Percentiles rank a stretch among this genome's conserved stretches.
Conservation (phyloP, 2,797 vertebrate species). For the Myotis findleyi region DNA sequence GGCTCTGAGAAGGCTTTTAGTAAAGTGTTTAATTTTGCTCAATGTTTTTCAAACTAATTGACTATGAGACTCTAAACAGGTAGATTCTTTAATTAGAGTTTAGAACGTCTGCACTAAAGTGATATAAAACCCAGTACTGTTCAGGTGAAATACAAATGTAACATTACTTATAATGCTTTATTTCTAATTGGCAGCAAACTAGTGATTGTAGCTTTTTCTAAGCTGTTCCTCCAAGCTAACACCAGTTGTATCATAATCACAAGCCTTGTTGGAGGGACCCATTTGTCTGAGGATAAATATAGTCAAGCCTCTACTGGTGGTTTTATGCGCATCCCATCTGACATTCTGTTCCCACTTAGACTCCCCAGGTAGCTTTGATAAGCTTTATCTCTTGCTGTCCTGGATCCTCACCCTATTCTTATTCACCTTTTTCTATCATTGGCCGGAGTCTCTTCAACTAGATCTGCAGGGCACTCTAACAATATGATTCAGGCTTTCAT, state of each 20-base stretch:
- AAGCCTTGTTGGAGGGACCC: neutral
- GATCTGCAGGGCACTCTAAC: neutral
- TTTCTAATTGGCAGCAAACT: neutral
- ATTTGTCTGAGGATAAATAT: no score
- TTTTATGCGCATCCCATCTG: rapidly evolving
- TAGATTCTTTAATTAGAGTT: neutral
- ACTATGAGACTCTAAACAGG: neutral
- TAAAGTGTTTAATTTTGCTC: slow-evolving; percentile 8
- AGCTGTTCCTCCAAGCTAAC: neutral
- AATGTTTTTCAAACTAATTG: neutral
- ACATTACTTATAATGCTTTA: neutral
- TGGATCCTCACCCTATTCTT: neutral
- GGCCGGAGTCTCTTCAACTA: neutral
- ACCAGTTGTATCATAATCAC: no score
- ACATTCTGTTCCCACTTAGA: neutral
- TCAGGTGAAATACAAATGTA: neutral
- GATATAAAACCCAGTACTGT: neutral
- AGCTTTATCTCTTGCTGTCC: neutral
- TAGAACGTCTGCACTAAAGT: neutral
- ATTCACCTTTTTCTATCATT: neutral
- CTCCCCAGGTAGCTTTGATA: neutral
- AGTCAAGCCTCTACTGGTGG: neutral
- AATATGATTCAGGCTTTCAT: neutral
- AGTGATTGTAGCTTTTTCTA: neutral
- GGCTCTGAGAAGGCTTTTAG: neutral